These are phyloP conservation scores for Drosophila subquinaria DNA, from an alignment of 2,888 invertebrate genomes.

Conservation along the genomic window DNA sequence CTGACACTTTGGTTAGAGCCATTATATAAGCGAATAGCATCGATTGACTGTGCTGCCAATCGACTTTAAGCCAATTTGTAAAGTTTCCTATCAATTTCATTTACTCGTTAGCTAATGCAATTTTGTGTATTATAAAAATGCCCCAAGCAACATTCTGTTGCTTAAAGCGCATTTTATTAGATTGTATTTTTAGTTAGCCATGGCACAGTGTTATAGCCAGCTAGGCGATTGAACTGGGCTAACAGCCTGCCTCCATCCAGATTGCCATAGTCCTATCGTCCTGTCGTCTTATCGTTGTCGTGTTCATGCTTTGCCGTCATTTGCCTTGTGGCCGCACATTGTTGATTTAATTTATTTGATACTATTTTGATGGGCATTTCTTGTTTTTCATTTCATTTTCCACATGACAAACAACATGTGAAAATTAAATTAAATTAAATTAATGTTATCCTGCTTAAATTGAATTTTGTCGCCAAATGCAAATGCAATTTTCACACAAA, in stretches of 20 bases:
- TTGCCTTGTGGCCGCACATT: slow-evolving; percentile 41
- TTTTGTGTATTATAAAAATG: slow-evolving; percentile 56
- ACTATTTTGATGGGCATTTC: slow-evolving; percentile 35
- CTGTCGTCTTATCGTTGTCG: slow-evolving; percentile 6
- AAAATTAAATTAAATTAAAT: slow-evolving; percentile 33
- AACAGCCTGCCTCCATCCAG: not conserved
- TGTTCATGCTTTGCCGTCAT: slow-evolving; percentile 30
- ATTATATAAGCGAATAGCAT: slow-evolving; percentile 20
- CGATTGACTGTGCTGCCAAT: slow-evolving; percentile 18
- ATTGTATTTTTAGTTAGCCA: slow-evolving; percentile 17
- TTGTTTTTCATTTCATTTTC: slow-evolving; percentile 14
- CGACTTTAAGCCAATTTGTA: slow-evolving; percentile 61
- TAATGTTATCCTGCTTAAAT: slow-evolving; percentile 50
- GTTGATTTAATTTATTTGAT: slow-evolving; percentile 57
- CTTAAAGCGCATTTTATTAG: slow-evolving; percentile 47
- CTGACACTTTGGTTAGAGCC: not conserved
- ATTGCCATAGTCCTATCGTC: not conserved
- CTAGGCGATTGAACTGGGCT: not conserved
- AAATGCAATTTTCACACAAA: slow-evolving; percentile 7
- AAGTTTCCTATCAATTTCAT: slow-evolving; percentile 50
- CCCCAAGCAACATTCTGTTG: slow-evolving; percentile 18
- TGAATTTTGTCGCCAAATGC: slow-evolving; percentile 34
- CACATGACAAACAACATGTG: not conserved
- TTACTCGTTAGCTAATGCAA: slow-evolving; percentile 68
- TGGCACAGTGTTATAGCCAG: slow-evolving; percentile 1